Evolutionary conservation across 1,140 invertebrate species (phyloP), one percentile per base, ranked within the genome.

Genomic region (Drosophila truncata): DNA sequence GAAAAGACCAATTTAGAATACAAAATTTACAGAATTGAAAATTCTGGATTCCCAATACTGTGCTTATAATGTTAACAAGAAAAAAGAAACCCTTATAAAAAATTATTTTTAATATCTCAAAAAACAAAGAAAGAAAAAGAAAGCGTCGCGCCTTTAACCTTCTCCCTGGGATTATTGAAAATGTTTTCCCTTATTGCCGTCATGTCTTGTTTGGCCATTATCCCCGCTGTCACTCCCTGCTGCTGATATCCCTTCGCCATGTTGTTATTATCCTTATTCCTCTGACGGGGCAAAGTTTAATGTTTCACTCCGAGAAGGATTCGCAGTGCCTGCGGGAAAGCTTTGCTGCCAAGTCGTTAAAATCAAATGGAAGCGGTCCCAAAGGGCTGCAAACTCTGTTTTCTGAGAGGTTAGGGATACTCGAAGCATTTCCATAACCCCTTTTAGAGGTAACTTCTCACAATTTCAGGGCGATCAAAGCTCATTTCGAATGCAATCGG

Each of bases 251-350:
- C 61, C 25, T 42, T 31, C 18, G 55, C 57, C 20, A 31, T 61
- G 50, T 29, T 72, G 33, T 70, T 47, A 27, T 59, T 59, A 47
- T 57, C 37, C 67, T 41, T 49, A 31, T 35, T 59, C 13, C 65
- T 59, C 66, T 50, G 44, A 49, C 23, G 64, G 55, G 72, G 25
- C 52, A 77, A 69, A 77, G 74, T 77, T 61, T 77, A 77, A 77
- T 77, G 73, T 77, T 77, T 67, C 74, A 60, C 47, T 77, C 59
- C 29, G 46, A 27, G 46, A 27, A 49, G 46, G 46, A 49, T 11
- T 27, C 46, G 46, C 46, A 49, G 46, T 49, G 62, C 47, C 72
- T 60, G 74, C 41, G 74, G 74, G 52, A 23, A 23, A 77, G 58
- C 47, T 67, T 66, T 41, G 20, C 74, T 77, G 29, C 29, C 29